Base-by-base conservation (phyloP, 2,888 invertebrate genomes). In the Frankliniella fusca region DNA sequence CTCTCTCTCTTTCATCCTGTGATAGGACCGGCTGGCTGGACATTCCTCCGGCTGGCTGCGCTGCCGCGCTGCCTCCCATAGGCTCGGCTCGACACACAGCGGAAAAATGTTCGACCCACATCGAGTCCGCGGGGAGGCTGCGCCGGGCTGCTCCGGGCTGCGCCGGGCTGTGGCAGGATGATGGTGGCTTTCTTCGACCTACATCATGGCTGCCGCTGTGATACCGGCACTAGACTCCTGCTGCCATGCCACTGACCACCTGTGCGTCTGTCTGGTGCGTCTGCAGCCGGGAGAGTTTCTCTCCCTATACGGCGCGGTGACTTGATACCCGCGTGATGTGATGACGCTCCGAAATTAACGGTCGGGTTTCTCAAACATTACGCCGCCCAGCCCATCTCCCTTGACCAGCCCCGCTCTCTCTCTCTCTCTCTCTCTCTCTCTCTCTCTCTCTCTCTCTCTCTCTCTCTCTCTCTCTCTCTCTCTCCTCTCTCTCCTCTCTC, bases 51-150 rank as follows among this genome's bases (percentile, higher is more conserved):
- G 38, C 38, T 2, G 3, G 38, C 38, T 38, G 38, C 38, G 38
- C 38, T 38, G 38, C 38, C 38, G 38, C 38, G 38, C 3, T 38
- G 38, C 38, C 38, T 38, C 38, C 70, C 23, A 27, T 12, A 23
- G 27, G 23, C 27, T 27, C 23, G 70, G 70, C 23, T 38, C 70
- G 27, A 76, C 27, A 76, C 70, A 76, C 70, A n/a, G 18, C 70
- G 23, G 70, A 76, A 76, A 76, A 76, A 76, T 76, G 70, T 76
- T 76, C 27, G 70, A 76, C 70, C 70, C 27, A 61, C 61, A 61
- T 61, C 61, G 20, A 5, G 38, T 38, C 38, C 38, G 38, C 38
- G 38, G 38, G 61, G 61, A 18, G 18, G 61, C 18, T 61, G 61
- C 61, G 61, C 20, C 12, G 61, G 54, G 15, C 54, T 38, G 38